Base-by-base conservation (phyloP, 2,797 vertebrate genomes). In the Danio aesculapii region DNA sequence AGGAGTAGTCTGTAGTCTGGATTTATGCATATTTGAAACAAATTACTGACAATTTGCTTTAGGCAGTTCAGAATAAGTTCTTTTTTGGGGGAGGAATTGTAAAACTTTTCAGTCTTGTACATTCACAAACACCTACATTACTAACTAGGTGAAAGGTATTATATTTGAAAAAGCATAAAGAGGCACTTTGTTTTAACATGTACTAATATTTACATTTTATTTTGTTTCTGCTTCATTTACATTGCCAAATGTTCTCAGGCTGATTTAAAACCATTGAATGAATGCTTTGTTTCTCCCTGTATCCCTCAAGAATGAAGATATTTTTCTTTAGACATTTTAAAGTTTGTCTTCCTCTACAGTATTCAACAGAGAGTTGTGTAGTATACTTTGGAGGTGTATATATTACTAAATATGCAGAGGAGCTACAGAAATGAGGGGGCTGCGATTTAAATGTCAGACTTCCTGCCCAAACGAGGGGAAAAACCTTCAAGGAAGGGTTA, bases 301-400 rank as follows among this genome's bases (percentile, higher is more conserved):
- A 43, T 30, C 67, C 50, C 8, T n/a, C 66, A 41, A 5, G 17
- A 13, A 12, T 52, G 30, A 47, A 46, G 67, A 5, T 4, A 0
- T 3, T 16, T 50, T 44, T 66, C 8, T 47, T 12, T 11, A 43
- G 67, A 16, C 7, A 39, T 77, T 12, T 50, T 10, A 63, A 59
- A 43, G 57, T 87, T 88, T 90, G 85, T 84, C 87, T 90, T 87
- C 83, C 86, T 89, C 1, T 30, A 30, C 83, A 81, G 86, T 88
- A 88, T 85, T 81, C 81, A 85, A 79, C 88, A 82, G 84, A 84
- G 88, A 87, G 84, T 76, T 81, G 74, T 83, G 4, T 74, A 50
- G 83, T 90, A 89, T 87, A 90, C 87, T 85, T 91, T 91, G 85
- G 89, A 92, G 88, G 89, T 53, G 86, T 64, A 21, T 9, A 68